Percentiles rank a stretch among this genome's conserved stretches.
These are phyloP conservation scores for Aurelia sp. DNA, from an alignment of 30 jellyfish, hydroid and myxozoan species.

Conservation along the genomic window DNA sequence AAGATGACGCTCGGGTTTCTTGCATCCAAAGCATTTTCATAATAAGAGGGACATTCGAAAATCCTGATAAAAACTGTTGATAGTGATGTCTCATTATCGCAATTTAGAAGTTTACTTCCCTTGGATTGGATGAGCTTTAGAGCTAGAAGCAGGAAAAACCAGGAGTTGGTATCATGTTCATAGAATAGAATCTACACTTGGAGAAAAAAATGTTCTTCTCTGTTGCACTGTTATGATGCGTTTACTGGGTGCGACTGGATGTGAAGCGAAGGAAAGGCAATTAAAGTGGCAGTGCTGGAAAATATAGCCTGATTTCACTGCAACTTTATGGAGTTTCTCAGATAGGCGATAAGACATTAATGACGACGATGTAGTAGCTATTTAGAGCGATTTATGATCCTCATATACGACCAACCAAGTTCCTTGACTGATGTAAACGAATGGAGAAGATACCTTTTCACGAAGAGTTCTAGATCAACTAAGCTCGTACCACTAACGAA, in stretches of 20 bases:
- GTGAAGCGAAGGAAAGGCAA: slow-evolving; percentile 21
- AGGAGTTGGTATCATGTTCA: slow-evolving; percentile 33
- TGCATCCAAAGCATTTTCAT: slow-evolving; percentile 8
- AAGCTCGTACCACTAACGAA: too few species aligned
- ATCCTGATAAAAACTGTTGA: slow-evolving; percentile 26
- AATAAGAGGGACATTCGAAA: slow-evolving; percentile 12
- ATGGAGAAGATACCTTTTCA: slow-evolving; percentile 16
- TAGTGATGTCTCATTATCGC: slow-evolving; percentile 46
- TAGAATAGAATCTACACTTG: slow-evolving; percentile 7
- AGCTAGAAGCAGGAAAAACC: too few species aligned
- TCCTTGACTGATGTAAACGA: slow-evolving; percentile 23
- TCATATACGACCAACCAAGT: slow-evolving; percentile 54
- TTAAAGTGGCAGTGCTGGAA: slow-evolving; percentile 47
- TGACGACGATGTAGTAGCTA: slow-evolving; percentile 15
- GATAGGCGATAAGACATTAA: background rate
- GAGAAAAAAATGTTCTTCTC: slow-evolving; percentile 23
- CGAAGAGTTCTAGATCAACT: too few species aligned
- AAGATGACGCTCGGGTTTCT: too few species aligned
- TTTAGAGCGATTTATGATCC: slow-evolving; percentile 31
- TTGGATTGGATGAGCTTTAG: slow-evolving; percentile 59
- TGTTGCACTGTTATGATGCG: background rate
- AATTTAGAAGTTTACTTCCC: slow-evolving; percentile 40
- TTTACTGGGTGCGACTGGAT: slow-evolving; percentile 20
- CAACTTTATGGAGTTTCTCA: background rate
- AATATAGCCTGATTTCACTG: slow-evolving; percentile 30